phyloP scores from a whole-genome alignment of 2,113 vertebrate species.

The Lates calcarifer region DNA sequence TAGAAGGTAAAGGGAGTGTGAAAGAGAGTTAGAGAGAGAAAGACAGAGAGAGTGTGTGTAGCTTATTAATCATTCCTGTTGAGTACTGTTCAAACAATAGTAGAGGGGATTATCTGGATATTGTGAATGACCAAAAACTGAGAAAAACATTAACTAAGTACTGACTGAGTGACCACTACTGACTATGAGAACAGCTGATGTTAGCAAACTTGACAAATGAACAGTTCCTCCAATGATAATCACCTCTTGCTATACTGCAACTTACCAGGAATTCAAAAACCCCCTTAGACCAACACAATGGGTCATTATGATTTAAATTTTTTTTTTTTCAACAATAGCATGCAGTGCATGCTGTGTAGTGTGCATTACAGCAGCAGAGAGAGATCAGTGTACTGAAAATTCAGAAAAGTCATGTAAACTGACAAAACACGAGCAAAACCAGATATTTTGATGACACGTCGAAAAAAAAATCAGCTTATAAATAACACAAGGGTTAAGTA shows the following conservation, averaged over 20 bases:
- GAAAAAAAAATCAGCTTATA: background rate
- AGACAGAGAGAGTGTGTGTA: slow-evolving; percentile 13
- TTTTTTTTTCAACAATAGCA: too few species aligned
- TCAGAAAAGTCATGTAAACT: background rate
- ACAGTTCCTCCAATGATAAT: background rate
- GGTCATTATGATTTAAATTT: too few species aligned
- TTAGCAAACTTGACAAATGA: background rate
- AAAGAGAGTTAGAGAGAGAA: background rate
- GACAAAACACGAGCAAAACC: background rate
- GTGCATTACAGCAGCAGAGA: background rate
- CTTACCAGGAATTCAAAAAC: too few species aligned
- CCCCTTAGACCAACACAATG: background rate
- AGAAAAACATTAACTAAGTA: background rate
- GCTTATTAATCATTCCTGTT: slow-evolving; percentile 1
- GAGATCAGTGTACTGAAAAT: background rate
- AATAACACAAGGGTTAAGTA: background rate
- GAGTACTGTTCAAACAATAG: slow-evolving; percentile 3
- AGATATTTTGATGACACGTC: background rate
- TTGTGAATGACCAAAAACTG: background rate
- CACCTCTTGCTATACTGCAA: background rate
- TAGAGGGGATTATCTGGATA: background rate
- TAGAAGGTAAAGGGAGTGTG: background rate
- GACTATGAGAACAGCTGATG: background rate
- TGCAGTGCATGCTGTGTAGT: background rate
- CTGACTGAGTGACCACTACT: background rate